Conservation (phyloP, 2,113 vertebrate species). For the Catharus minimus region DNA sequence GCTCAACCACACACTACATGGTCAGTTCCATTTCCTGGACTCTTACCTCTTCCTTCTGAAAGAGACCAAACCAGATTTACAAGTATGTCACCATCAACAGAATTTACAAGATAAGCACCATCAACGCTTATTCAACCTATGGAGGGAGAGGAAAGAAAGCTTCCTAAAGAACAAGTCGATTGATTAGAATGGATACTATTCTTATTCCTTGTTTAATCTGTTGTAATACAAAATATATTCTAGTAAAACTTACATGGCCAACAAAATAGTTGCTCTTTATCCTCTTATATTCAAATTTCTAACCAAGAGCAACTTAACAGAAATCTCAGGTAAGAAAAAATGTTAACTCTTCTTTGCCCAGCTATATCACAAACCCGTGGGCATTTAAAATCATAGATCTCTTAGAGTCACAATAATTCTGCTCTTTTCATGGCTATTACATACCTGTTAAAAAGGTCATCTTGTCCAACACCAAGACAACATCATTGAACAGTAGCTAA, state of each 20-base stretch:
- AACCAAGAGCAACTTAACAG: background rate
- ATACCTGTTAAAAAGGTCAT: rapidly evolving
- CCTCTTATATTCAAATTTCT: background rate
- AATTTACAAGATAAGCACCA: background rate
- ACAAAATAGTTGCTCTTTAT: background rate
- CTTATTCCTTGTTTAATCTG: background rate
- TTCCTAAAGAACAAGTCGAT: background rate
- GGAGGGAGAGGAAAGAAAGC: background rate
- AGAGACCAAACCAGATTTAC: background rate
- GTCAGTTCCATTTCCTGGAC: background rate
- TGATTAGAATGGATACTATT: background rate
- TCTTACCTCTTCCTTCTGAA: background rate
- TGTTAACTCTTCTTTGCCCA: background rate
- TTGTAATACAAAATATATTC: background rate
- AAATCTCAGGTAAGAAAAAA: background rate
- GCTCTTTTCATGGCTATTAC: background rate
- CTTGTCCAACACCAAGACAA: background rate
- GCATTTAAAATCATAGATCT: background rate
- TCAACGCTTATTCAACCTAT: background rate
- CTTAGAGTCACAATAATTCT: background rate
- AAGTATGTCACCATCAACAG: rapidly evolving
- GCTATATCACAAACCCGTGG: background rate
- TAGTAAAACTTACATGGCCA: background rate
- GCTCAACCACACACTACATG: background rate
- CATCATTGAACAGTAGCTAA: background rate